Evolutionary conservation across 2,888 invertebrate species (phyloP), one percentile per base, ranked within the genome.

Genomic region (Watsonalla binaria): DNA sequence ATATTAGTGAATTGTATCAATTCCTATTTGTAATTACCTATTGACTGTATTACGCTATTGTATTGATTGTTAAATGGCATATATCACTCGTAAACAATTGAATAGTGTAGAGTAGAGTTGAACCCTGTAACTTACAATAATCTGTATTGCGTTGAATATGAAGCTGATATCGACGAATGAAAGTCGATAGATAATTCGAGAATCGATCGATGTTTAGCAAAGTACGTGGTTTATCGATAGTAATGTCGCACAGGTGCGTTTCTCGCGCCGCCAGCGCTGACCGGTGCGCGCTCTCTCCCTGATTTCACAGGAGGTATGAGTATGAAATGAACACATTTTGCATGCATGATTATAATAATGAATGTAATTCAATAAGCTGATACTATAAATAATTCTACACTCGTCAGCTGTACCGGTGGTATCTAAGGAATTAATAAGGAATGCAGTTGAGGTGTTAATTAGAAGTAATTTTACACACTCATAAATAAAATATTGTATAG

Each of bases 261-360:
- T 71, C 62, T 66, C 74, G 80, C 76, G 73, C 74, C 35, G 37
- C 37, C 37, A 4, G 24, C 24, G 24, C 37, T 8, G 11, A 11
- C 42, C 42, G 11, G 5, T 42, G 42, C 42, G 70, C 80, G 74
- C 86, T 90, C 83, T 89, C 90, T 79, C 81, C 39, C 70, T 60
- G 76, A 78, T 89, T 86, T 89, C 90, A 78, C 86, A 75, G 64
- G 68, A 76, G 82, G 73, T 78, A 87, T 86, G 24, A 24, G 24
- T 24, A 24, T 24, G 24, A 24, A 24, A 24, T 24, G 83, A 71
- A 66, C 59, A 60, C 75, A 89, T 88, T 42, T 89, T 89, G 87
- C 87, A 89, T 90, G 85, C 70, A 63, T 65, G 66, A 78, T 81
- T 82, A 77, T 77, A 76, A 82, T 80, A 46, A 46, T 35, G 5